Base-by-base conservation (phyloP, 2,888 invertebrate genomes). In the Drosophila testacea region DNA sequence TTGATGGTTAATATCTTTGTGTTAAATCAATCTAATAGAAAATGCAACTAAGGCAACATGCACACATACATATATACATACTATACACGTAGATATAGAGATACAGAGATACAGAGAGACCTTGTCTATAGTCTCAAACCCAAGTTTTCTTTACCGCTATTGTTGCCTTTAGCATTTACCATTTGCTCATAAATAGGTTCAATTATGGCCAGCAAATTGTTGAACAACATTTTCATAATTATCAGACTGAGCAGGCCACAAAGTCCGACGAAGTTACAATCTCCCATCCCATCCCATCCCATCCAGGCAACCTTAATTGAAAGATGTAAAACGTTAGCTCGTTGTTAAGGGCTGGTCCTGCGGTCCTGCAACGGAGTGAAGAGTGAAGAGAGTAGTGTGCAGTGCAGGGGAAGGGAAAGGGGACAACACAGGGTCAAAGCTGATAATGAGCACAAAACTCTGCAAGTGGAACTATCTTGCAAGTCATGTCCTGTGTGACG, bases 281-380 rank as follows among this genome's bases (percentile, higher is more conserved):
- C 36, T 5, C 22, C 3, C 22, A 16, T 22, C 22, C 22, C 2
- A 22, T n/a, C 39, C 13, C 39, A 2, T 62, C 46, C 36, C 28
- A 32, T 42, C 1, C 64, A 79, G 74, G 67, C 70, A 77, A 78
- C 77, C 66, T 78, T 81, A 73, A 81, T 81, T 83, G 81, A 65
- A 73, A 78, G 81, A 78, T 73, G 78, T 81, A 81, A 81, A 78
- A 64, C 75, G 81, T 75, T 80, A 75, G 81, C 81, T 80, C 72
- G 72, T 68, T 76, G 72, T 56, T 65, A 65, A 39, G 60, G 56
- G 34, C 22, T 44, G 22, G 13, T 36, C 4, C 16, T 13, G 48
- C 6, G 22, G 10, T 10, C 32, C 0, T 16, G 30, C 10, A 4
- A n/a, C 2, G 13, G 6, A 5, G 55, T 6, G 28, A 51, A 38